These are phyloP conservation scores for Leucoptera coffeella DNA, from an alignment of 2,888 invertebrate species.

Conservation along the genomic window DNA sequence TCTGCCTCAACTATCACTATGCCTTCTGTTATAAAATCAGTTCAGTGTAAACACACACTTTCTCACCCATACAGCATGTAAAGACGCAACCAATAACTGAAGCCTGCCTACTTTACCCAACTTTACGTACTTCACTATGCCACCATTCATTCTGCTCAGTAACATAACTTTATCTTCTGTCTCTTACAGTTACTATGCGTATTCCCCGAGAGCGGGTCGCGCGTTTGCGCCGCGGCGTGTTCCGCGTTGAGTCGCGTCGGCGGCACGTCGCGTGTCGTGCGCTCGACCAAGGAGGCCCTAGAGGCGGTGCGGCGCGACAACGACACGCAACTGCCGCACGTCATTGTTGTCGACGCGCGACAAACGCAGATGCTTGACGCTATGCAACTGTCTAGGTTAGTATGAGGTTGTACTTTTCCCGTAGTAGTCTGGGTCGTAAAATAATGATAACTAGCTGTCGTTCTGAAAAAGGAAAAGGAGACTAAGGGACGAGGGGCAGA, in stretches of 20 bases:
- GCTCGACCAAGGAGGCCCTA: constrained; percentile 48
- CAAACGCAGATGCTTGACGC: constrained; percentile 56
- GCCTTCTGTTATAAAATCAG: too few relatives aligned
- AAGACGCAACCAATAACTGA: neutral
- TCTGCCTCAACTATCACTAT: too few relatives aligned
- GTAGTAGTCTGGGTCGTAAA: too few relatives aligned
- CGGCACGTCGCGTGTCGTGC: constrained; percentile 52
- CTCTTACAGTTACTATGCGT: constrained; percentile 62
- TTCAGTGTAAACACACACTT: too few relatives aligned
- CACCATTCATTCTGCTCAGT: neutral
- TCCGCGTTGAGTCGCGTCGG: constrained; percentile 55
- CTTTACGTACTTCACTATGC: neutral
- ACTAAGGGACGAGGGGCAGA: too few relatives aligned
- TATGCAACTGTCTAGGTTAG: constrained; percentile 59
- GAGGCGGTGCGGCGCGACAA: constrained; percentile 37
- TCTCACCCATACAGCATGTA: neutral
- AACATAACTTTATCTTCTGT: neutral
- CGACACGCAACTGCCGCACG: constrained; percentile 50
- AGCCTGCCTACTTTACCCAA: neutral
- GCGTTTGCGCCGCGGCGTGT: constrained; percentile 61
- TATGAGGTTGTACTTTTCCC: too few relatives aligned
- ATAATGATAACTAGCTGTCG: too few relatives aligned
- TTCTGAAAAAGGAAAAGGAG: too few relatives aligned
- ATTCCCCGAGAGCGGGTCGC: constrained; percentile 59
- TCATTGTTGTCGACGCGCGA: constrained; percentile 61